A percentile compares a stretch with the other conserved stretches of the same genome.
Evolutionary conservation across 2,113 vertebrate genomes (phyloP).

Genomic region (Erinaceus europaeus): DNA sequence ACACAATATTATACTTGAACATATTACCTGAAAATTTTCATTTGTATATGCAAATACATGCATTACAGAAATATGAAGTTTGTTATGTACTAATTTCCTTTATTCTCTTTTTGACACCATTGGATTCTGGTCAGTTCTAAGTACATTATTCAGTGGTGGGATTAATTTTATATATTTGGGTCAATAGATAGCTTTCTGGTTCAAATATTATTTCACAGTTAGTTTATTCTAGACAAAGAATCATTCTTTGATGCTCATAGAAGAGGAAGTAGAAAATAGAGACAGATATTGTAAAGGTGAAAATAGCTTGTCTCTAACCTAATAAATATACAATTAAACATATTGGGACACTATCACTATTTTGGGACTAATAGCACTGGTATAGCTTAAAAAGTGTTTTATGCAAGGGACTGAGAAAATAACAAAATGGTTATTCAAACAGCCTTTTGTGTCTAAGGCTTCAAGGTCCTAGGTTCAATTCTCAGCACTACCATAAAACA

Average conservation of each 20-base stretch:
- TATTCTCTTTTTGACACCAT: neutral
- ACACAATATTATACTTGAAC: neutral
- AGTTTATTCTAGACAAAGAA: constrained; percentile 51
- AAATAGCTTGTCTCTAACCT: neutral
- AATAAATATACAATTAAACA: neutral
- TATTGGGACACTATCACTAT: neutral
- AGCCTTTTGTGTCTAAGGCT: no score
- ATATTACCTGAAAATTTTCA: neutral
- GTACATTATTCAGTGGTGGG: constrained; percentile 29
- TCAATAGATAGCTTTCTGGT: constrained; percentile 68
- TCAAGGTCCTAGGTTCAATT: no score
- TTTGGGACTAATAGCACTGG: neutral
- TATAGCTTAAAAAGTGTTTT: neutral
- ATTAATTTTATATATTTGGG: constrained; percentile 61
- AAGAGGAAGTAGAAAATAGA: constrained; percentile 37
- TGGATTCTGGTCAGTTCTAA: constrained; percentile 36
- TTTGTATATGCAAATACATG: neutral
- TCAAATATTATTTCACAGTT: constrained; percentile 69
- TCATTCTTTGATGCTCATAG: constrained; percentile 8
- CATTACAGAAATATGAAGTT: neutral
- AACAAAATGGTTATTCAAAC: no score
- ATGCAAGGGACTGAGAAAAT: no score
- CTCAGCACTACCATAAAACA: no score
- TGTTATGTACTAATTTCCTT: neutral
- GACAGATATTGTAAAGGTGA: neutral